phyloP scores from a whole-genome alignment of 2,113 vertebrate species.

The Cyanistes caeruleus region DNA sequence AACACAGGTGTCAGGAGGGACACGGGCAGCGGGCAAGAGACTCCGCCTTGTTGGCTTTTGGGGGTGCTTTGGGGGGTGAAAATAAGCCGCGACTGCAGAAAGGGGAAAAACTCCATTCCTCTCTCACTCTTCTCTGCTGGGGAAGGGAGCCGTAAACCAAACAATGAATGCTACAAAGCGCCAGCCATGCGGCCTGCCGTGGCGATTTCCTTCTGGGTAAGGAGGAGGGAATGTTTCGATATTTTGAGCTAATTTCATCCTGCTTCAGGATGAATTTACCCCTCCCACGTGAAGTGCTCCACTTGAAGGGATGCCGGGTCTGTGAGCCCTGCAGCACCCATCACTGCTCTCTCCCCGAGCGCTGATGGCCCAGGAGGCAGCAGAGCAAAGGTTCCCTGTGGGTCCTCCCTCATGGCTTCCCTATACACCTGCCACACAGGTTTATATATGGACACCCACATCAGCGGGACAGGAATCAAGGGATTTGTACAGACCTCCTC shows the following conservation, averaged over 20 bases:
- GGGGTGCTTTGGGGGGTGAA: not conserved
- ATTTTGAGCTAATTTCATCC: not conserved
- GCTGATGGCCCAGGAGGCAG: not conserved
- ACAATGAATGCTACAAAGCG: not conserved
- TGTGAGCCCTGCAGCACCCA: not conserved
- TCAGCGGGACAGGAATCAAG: not conserved
- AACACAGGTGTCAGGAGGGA: not conserved
- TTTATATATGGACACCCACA: not conserved
- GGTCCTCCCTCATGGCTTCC: not conserved
- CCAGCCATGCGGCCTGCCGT: not conserved
- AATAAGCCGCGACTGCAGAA: not conserved
- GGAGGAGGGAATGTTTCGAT: not conserved
- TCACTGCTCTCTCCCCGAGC: not conserved
- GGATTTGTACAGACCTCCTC: not conserved
- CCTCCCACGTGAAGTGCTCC: not conserved
- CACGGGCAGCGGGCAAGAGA: not conserved
- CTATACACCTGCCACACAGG: not conserved
- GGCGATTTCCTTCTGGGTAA: not conserved
- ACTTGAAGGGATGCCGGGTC: not conserved
- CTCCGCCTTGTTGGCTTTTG: not conserved
- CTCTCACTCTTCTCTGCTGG: not conserved
- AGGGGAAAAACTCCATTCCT: not conserved
- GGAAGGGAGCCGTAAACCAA: not conserved
- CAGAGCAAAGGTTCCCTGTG: rapidly evolving
- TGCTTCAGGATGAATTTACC: not conserved